These are phyloP conservation scores for Fissipunctia ypsillon DNA, from an alignment of 2,888 invertebrate genomes.

Conservation along the genomic window DNA sequence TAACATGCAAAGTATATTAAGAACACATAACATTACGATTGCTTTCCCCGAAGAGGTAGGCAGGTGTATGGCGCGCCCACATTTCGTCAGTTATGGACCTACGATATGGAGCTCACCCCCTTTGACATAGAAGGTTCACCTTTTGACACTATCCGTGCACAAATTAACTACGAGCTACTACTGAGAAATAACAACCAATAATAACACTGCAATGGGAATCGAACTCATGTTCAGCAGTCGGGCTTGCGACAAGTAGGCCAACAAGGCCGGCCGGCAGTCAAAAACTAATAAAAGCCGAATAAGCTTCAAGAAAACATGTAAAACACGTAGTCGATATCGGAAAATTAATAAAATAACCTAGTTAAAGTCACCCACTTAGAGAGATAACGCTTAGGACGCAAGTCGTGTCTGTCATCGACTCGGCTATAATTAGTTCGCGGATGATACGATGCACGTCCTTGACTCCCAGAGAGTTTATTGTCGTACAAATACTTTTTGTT, in stretches of 20 bases:
- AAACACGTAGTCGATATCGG: slow-evolving; percentile 37
- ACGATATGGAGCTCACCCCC: too few species aligned
- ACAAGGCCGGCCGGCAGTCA: background rate
- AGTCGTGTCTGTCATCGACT: slow-evolving; percentile 50
- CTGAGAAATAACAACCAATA: too few species aligned
- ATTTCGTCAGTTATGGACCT: background rate
- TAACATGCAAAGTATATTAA: slow-evolving; percentile 24
- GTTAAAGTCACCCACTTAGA: slow-evolving; percentile 44
- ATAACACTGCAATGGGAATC: background rate
- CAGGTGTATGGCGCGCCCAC: too few species aligned
- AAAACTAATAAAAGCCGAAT: background rate
- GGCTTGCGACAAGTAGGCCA: background rate
- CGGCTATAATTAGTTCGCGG: slow-evolving; percentile 62
- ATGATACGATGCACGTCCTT: slow-evolving; percentile 65
- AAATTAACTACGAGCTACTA: background rate
- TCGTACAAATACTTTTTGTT: slow-evolving; percentile 40
- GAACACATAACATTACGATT: background rate
- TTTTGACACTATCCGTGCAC: background rate
- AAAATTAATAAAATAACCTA: slow-evolving; percentile 60
- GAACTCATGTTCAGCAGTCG: background rate
- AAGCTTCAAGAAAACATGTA: slow-evolving; percentile 27
- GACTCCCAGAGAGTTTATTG: slow-evolving; percentile 53
- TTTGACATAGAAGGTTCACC: background rate
- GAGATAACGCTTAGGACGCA: slow-evolving; percentile 56
- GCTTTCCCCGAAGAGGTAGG: background rate